phyloP scores from a whole-genome alignment of 2,113 vertebrate species.

The Gadus macrocephalus region DNA sequence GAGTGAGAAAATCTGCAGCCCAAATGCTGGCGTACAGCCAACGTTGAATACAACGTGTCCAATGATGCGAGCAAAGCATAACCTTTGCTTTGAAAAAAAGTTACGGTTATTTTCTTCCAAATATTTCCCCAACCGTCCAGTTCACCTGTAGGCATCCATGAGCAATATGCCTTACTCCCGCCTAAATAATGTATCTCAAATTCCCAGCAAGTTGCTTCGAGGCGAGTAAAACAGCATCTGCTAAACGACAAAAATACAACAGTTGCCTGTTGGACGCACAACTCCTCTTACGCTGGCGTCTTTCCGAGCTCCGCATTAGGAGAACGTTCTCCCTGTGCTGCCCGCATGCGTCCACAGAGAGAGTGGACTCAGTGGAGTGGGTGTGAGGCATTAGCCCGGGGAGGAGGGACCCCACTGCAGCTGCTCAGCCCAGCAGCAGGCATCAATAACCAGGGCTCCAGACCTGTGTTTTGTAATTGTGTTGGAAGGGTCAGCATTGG shows the following conservation, averaged over 20 bases:
- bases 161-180: no score
- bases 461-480: slow-evolving; percentile 68
- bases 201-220: no score
- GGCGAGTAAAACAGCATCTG: no score
- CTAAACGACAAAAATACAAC: no score
- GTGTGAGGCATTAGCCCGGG: slow-evolving; percentile 48
- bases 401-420: slow-evolving; percentile 50
- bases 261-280: no score
- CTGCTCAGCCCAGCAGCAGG: slow-evolving; percentile 58
- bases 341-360: slow-evolving; percentile 27
- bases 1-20: slow-evolving; percentile 58
- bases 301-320: no score
- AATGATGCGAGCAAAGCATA: no score
- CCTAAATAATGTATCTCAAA: no score
- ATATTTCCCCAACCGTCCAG: slow-evolving; percentile 57
- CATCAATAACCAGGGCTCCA: slow-evolving; percentile 68
- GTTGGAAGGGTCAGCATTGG: slow-evolving; percentile 69
- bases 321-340: no score
- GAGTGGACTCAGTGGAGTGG: slow-evolving; percentile 35
- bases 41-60: slow-evolving; percentile 10
- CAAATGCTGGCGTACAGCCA: slow-evolving; percentile 54
- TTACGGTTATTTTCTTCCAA: slow-evolving; percentile 42
- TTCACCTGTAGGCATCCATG: no score
- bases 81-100: no score
- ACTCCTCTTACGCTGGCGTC: no score